Percentiles rank a stretch among this genome's conserved stretches.
Conservation (phyloP, 2,797 vertebrate species). For the Ataeniobius toweri region DNA sequence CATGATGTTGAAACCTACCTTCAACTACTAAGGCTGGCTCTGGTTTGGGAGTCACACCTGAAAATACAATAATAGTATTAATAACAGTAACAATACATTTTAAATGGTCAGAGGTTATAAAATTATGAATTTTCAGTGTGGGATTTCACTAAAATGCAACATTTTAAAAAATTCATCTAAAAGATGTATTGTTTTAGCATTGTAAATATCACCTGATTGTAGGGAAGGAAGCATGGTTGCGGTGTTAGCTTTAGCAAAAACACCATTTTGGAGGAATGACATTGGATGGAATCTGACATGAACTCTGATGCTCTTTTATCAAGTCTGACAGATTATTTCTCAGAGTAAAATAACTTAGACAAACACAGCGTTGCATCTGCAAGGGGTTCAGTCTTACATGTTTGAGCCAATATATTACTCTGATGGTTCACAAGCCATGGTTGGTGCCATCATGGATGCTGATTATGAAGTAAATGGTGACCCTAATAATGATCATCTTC, state of each 20-base stretch:
- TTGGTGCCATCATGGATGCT: no score
- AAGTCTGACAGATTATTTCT: no score
- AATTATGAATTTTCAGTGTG: neutral
- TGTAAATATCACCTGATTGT: neutral
- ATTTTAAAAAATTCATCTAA: neutral
- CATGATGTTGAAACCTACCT: slow-evolving; percentile 42
- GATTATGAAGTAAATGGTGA: no score
- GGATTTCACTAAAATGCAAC: neutral
- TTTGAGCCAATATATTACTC: no score
- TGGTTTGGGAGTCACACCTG: slow-evolving; percentile 70
- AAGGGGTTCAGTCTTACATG: no score
- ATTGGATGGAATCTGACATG: neutral
- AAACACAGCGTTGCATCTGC: no score
- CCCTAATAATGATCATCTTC: no score
- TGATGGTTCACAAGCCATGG: no score
- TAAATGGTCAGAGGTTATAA: neutral
- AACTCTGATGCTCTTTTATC: no score
- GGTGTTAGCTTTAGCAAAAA: neutral
- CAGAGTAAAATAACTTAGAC: no score
- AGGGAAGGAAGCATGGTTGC: neutral
- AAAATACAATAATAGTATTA: neutral
- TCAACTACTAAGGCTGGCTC: slow-evolving; percentile 37
- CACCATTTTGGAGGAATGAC: neutral
- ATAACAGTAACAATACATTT: neutral
- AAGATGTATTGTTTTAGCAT: neutral